These are phyloP conservation scores for Danio rerio DNA, from an alignment of 2,113 vertebrate species.

Conservation along the genomic window DNA sequence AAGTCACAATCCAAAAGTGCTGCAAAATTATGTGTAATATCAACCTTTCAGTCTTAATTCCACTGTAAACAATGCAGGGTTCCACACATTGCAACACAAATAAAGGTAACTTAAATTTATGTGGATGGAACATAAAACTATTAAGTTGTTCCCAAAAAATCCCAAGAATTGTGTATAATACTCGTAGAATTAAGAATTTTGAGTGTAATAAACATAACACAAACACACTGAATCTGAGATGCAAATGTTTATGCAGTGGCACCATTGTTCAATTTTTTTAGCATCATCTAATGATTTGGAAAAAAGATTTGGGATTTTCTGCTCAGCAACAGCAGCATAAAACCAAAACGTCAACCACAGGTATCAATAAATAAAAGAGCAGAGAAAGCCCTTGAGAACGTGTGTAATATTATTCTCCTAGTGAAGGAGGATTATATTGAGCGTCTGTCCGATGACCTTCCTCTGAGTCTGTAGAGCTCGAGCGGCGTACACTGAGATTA, in stretches of 20 bases:
- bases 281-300: not conserved
- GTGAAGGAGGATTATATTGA: constrained; percentile 25
- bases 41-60: too few relatives aligned
- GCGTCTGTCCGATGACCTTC: constrained; percentile 43
- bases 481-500: constrained; percentile 14
- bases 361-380: not conserved
- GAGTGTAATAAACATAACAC: not conserved
- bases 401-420: not conserved
- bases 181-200: not conserved
- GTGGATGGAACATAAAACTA: too few relatives aligned
- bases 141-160: too few relatives aligned
- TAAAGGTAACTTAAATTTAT: too few relatives aligned
- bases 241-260: not conserved
- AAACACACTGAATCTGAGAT: not conserved
- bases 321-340: not conserved
- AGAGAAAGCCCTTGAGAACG: constrained; percentile 22
- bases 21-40: too few relatives aligned
- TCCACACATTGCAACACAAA: too few relatives aligned
- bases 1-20: too few relatives aligned
- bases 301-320: not conserved
- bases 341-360: not conserved
- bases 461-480: constrained; percentile 22
- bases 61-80: too few relatives aligned
- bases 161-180: not conserved
- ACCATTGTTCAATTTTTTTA: not conserved